Evolutionary conservation across 23 tunicate species (phyloP), one percentile per base, ranked within the genome.

Genomic region (Diplosoma virens): DNA sequence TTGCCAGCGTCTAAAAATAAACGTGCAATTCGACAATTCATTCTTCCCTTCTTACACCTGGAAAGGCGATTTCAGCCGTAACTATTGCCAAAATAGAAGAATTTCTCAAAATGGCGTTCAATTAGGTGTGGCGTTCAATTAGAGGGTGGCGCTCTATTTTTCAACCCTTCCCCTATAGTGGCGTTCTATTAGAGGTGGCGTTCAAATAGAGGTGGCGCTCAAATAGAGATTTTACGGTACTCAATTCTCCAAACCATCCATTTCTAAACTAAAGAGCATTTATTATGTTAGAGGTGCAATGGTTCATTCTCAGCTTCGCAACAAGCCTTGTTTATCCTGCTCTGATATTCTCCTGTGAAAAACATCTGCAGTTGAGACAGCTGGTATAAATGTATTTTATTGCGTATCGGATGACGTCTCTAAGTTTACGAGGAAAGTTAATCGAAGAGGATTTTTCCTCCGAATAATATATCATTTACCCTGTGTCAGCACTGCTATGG

Each of bases 241-340:
- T 67, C 52, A 67, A 27, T 67, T 52, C 17, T 52, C 52, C 50
- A 67, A 17, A 37, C 52, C 74, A 67, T 67, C 74, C 14, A 5
- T 36, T 34, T 67, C 52, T 25, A 52, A 67, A 37, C 21, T 36
- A 25, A 35, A 36, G 11, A 67, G 74, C 26, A 67, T 67, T 67
- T 34, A 67, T 67, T 67, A 67, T 67, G 74, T 67, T 14, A 67
- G 52, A 34, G 74, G 74, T 7, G 74, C 52, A 67, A 67, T 36
- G 74, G 52, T 37, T 27, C 74, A 35, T 67, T 67, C 52, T 67
- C 74, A 67, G 52, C 74, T 67, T 67, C 74, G 74, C 24, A 25
- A 2, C 74, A 67, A 67, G 23, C 25, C 74, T 18, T 67, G 74
- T 67, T 34, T 24, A 11, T 35, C 74, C 36, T 67, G 74, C 36